Percentiles rank a stretch among this genome's conserved stretches.
phyloP scores from a whole-genome alignment of 2,797 vertebrate genomes.

The Pristis pectinata region DNA sequence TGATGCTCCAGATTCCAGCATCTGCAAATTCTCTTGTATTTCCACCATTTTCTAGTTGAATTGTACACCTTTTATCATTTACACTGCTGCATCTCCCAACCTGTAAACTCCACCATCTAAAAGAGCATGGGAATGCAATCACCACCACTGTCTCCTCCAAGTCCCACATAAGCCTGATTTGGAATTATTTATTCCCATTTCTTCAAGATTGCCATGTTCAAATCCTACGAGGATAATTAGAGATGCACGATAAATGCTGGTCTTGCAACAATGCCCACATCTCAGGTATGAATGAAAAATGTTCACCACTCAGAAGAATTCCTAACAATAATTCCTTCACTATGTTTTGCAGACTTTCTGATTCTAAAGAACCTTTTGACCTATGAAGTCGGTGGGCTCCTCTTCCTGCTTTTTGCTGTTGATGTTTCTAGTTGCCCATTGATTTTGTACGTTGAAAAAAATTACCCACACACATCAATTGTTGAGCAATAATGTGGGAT shows the following conservation, averaged over 20 bases:
- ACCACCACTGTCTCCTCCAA: not conserved
- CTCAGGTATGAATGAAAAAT: not conserved
- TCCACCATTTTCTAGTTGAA: not conserved
- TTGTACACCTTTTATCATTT: not conserved
- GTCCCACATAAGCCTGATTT: not conserved
- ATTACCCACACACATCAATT: not conserved
- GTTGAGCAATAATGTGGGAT: not conserved
- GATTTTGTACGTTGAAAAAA: not conserved
- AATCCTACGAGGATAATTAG: not conserved
- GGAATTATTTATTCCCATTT: not conserved
- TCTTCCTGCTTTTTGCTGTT: not conserved
- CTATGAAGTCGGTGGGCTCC: not conserved
- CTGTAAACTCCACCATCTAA: not conserved
- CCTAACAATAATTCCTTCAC: not conserved
- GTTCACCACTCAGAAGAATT: not conserved
- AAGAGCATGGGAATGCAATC: not conserved
- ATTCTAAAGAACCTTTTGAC: not conserved
- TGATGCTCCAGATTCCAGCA: too few relatives aligned
- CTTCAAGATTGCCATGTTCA: not conserved
- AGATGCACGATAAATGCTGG: not conserved
- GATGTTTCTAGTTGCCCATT: not conserved
- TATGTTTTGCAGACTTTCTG: not conserved
- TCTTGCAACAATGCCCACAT: not conserved
- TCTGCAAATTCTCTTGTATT: too few relatives aligned
- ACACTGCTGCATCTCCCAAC: not conserved